A percentile compares a stretch with the other conserved stretches of the same genome.
phyloP scores from a whole-genome alignment of 2,797 vertebrate species.

The Denticeps clupeoides region DNA sequence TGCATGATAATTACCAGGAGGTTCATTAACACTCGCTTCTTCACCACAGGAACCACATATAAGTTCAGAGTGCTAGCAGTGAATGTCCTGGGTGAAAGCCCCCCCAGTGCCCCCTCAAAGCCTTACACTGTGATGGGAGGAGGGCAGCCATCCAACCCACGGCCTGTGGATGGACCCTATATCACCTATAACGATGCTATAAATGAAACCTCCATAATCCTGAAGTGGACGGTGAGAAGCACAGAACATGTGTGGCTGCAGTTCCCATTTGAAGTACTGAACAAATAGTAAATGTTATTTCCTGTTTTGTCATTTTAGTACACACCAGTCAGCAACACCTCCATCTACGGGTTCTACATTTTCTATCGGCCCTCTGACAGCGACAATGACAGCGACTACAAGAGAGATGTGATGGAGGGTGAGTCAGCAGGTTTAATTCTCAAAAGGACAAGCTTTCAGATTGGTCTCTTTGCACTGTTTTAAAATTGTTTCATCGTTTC shows the following conservation, averaged over 20 bases:
- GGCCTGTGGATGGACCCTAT: conserved; percentile 86
- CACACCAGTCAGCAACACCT: conserved; percentile 87
- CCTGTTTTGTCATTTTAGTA: conserved; percentile 57
- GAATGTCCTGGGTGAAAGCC: conserved; percentile 89
- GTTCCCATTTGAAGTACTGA: no score
- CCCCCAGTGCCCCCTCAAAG: conserved; percentile 82
- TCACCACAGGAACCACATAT: conserved; percentile 77
- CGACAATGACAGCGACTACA: conserved; percentile 96
- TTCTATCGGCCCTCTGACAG: conserved; percentile 97
- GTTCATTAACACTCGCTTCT: no score
- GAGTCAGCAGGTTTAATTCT: conserved; percentile 16
- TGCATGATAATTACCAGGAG: background rate
- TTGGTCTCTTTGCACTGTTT: background rate
- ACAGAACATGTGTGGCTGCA: no score
- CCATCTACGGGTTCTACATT: conserved; percentile 95
- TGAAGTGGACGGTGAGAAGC: conserved; percentile 89
- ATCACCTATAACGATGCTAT: conserved; percentile 97
- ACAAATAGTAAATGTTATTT: background rate
- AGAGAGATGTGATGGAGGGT: conserved; percentile 94
- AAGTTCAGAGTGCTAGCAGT: conserved; percentile 90
- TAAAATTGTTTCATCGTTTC: background rate
- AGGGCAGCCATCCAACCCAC: conserved; percentile 64
- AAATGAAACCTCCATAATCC: conserved; percentile 92
- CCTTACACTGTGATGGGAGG: conserved; percentile 82
- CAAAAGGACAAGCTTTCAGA: background rate